Base-by-base conservation (phyloP, 30 jellyfish, hydroid and myxozoan genomes). In the Catostylus mosaicus region DNA sequence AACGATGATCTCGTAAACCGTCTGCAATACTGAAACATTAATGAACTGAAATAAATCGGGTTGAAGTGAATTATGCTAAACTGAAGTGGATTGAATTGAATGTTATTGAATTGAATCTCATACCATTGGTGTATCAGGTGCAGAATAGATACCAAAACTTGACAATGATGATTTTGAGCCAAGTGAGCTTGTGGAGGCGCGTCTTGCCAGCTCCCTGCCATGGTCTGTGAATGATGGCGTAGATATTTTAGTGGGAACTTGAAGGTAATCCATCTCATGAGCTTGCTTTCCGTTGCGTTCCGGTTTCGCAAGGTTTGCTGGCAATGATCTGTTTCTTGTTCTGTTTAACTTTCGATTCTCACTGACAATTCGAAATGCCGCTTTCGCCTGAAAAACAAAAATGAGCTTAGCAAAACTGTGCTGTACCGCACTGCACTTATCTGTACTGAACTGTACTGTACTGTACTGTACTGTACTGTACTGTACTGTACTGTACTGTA, bases 91-190 rank as follows among this genome's bases (percentile, higher is more conserved):
- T n/a, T n/a, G n/a, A n/a, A n/a, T n/a, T n/a, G n/a, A n/a, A n/a
- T n/a, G n/a, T n/a, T n/a, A n/a, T n/a, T n/a, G n/a, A n/a, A n/a
- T n/a, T n/a, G n/a, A n/a, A 48, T 7, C 3, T 4, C 88, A 4
- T 59, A 80, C 90, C 82, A 57, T 80, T 8, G 90, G 90, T 12
- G 84, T 80, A 12, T 47, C 90, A 16, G 90, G 90, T 18, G 90
- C 90, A 1, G 90, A 80, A 51, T 80, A 80, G 31, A 80, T 80
- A 6, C 90, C 90, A 66, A 80, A 80, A 30, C 90, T 80, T 26
- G 90, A 80, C 30, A 80, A 31, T 4, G 90, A 65, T 19, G 90
- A 65, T 24, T 67, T 80, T 14, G 90, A 80, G 6, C 79, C 90
- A 26, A 80, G 69, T 8, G 90, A 80, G 5, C 83, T 68, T 0